Evolutionary conservation across 2,113 vertebrate species (phyloP), one percentile per base, ranked within the genome.

Genomic region (Hippocampus mohnikei): DNA sequence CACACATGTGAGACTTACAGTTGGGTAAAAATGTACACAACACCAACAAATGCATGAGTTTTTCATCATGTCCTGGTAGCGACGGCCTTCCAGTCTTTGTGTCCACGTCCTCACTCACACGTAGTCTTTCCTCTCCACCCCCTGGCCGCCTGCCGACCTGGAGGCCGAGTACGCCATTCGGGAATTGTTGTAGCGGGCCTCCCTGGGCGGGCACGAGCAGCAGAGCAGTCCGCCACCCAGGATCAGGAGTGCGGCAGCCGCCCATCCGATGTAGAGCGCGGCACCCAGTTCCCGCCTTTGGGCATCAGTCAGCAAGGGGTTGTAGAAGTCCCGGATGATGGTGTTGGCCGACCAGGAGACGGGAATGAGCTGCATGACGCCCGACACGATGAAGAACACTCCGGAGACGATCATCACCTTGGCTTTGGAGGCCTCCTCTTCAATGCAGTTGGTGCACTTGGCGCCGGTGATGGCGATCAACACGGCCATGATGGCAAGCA

Each of bases 391-490:
- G 84, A 92, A 93, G 76, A 93, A 84, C 3, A 92, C 85, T 7
- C 92, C 92, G 0, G 90, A 91, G 64, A 92, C 53, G 60, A 93
- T 93, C 90, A 93, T 91, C 70, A 93, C 89, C 70, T 91, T 92
- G 40, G 91, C 77, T 72, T 93, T 93, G 75, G 90, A 86, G 0
- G 88, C 80, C 77, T 92, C 91, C 0, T 93, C 91, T 0, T 93
- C 91, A 1, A 93, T 92, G 80, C 92, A 93, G 81, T 92, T 93
- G 72, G 92, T 93, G 89, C 92, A 93, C 75, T 93, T 92, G 58
- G 92, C 92, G 23, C 92, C 92, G 3, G 87, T 83, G 40, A 93
- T 88, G 81, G 86, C 87, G n/a, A 92, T 79, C 25, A 93, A 76
- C 66, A 92, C 77, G 5, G 92, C 91, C 40, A 92, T 59, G 48